Conservation (phyloP, 2,797 vertebrate genomes). For the Neomorphus geoffroyi region DNA sequence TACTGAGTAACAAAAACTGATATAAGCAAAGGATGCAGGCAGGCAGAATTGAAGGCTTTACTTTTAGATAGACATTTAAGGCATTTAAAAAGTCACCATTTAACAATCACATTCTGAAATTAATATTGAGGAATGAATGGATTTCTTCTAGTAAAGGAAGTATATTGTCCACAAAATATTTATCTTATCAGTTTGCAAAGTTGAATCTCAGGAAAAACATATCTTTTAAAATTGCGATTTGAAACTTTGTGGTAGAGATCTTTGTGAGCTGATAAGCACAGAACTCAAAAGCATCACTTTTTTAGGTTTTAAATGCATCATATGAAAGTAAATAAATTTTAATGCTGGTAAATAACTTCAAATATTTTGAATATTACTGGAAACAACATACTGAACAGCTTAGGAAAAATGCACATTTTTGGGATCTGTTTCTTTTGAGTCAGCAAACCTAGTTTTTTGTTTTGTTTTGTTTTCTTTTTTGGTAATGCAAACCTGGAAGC, state of each 20-base stretch:
- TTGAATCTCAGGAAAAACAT: not conserved
- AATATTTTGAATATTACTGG: not conserved
- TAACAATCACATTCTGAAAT: not conserved
- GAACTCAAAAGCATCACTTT: not conserved
- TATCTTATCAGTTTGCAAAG: not conserved
- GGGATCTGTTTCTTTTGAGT: not conserved
- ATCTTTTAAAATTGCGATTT: not conserved
- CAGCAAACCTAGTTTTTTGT: not conserved
- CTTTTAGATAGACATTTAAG: not conserved
- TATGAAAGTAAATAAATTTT: not conserved
- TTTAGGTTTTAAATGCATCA: not conserved
- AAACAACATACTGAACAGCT: not conserved
- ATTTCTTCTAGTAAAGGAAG: not conserved
- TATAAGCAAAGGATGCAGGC: not conserved
- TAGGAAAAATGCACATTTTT: not conserved
- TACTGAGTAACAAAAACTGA: not conserved
- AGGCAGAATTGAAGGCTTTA: not conserved
- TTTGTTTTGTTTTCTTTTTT: not conserved
- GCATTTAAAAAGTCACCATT: not conserved
- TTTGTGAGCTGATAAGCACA: not conserved
- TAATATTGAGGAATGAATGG: fast-evolving
- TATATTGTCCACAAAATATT: not conserved
- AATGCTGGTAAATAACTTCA: not conserved
- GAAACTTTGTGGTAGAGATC: not conserved
- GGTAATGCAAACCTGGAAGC: not conserved